These are phyloP conservation scores for Hippocampus barbouri DNA, from an alignment of 2,113 vertebrate genomes.

Conservation along the genomic window DNA sequence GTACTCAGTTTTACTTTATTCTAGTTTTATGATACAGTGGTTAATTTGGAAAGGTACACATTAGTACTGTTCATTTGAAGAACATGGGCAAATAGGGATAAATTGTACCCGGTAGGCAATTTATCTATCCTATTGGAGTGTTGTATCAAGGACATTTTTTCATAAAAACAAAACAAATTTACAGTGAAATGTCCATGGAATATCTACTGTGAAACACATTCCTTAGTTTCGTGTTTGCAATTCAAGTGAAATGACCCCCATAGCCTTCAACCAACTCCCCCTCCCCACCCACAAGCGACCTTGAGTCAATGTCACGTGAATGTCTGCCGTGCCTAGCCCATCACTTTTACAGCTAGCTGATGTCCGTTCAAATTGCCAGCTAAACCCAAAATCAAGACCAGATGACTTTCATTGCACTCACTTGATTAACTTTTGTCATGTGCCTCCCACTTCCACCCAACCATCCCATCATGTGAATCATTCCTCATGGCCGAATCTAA, in stretches of 20 bases:
- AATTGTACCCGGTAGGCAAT: not conserved
- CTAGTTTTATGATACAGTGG: too few relatives aligned
- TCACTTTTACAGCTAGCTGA: conserved; percentile 17
- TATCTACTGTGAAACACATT: not conserved
- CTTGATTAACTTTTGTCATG: not conserved
- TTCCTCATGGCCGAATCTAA: not conserved
- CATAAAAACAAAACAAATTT: too few relatives aligned
- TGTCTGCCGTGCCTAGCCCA: conserved; percentile 34
- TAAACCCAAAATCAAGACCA: conserved; percentile 1
- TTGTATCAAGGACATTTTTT: too few relatives aligned
- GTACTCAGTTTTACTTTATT: too few relatives aligned
- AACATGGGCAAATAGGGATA: not conserved
- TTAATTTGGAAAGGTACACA: not conserved
- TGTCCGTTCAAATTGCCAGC: not conserved
- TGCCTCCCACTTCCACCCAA: not conserved
- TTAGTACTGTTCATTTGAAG: not conserved
- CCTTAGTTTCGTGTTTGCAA: not conserved
- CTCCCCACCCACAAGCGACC: conserved; percentile 31
- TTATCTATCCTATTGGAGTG: not conserved
- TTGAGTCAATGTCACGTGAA: conserved; percentile 61
- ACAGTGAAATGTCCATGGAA: not conserved
- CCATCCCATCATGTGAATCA: conserved; percentile 15
- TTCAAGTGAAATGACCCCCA: not conserved
- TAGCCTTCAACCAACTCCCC: not conserved
- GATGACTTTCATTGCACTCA: conserved; percentile 1